Conservation (phyloP, 2,888 invertebrate genomes). For the Trichopoda pennipes region DNA sequence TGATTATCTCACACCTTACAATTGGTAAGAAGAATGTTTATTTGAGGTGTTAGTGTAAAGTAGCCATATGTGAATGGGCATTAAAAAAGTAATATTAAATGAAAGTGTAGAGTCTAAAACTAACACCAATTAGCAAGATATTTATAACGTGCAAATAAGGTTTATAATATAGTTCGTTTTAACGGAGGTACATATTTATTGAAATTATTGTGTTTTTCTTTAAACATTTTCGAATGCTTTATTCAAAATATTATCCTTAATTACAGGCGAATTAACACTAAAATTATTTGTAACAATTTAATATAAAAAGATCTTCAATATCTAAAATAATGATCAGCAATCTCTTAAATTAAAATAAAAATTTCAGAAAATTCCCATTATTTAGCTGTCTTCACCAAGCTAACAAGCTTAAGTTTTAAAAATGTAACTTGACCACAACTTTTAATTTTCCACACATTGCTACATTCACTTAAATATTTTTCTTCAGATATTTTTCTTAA, state of each 20-base stretch:
- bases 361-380: constrained; percentile 52
- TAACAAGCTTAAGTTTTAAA: constrained; percentile 34
- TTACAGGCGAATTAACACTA: constrained; percentile 8
- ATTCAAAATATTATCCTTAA: too few relatives aligned
- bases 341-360: constrained; percentile 29
- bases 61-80: too few relatives aligned
- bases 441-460: constrained; percentile 4
- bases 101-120: too few relatives aligned
- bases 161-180: too few relatives aligned
- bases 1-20: too few relatives aligned
- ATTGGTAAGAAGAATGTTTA: too few relatives aligned
- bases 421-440: constrained; percentile 60
- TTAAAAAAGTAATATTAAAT: too few relatives aligned
- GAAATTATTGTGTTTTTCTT: background rate
- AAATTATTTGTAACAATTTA: constrained; percentile 31
- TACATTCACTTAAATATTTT: constrained; percentile 17
- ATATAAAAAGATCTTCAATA: constrained; percentile 31
- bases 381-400: constrained; percentile 58
- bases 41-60: too few relatives aligned
- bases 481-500: constrained; percentile 19
- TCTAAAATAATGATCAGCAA: constrained; percentile 36
- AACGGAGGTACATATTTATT: too few relatives aligned
- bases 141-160: too few relatives aligned
- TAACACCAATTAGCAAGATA: too few relatives aligned
- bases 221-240: too few relatives aligned